Evolutionary conservation across 2,888 invertebrate species (phyloP).

Genomic region (Stenolophus ochropezus): DNA sequence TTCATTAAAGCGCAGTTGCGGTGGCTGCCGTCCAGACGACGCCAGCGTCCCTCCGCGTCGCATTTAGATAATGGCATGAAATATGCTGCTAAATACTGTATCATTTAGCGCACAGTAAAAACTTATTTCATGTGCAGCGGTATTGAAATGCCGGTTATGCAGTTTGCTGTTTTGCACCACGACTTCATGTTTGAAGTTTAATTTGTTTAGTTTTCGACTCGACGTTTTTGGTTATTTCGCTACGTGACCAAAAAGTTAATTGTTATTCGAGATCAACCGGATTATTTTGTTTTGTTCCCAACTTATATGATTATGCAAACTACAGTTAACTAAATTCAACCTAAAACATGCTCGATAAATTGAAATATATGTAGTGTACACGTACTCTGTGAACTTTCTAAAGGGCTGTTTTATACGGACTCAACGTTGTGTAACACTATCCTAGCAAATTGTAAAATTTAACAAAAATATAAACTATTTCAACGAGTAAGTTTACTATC

Average conservation of each 20-base stretch:
- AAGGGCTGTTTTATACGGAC: background rate
- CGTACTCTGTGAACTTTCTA: background rate
- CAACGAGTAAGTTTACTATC: too few species aligned
- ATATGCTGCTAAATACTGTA: conserved; percentile 57
- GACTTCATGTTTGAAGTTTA: conserved; percentile 28
- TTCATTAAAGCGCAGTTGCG: conserved; percentile 46
- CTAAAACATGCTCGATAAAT: conserved; percentile 1
- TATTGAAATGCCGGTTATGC: conserved; percentile 25
- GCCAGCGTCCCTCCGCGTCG: conserved; percentile 31
- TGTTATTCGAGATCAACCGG: conserved; percentile 22
- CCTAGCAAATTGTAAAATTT: too few species aligned
- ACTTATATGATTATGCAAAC: conserved; percentile 20
- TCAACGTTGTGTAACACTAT: too few species aligned
- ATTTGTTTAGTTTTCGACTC: conserved; percentile 37
- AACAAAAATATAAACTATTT: too few species aligned
- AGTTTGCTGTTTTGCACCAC: conserved; percentile 10
- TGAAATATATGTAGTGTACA: conserved; percentile 4
- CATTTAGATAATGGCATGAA: conserved; percentile 57
- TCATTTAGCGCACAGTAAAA: conserved; percentile 38
- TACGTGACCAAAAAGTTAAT: conserved; percentile 41
- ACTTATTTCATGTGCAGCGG: conserved; percentile 20
- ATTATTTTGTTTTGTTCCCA: conserved; percentile 13
- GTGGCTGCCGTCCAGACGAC: conserved; percentile 46
- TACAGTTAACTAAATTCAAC: background rate
- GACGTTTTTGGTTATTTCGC: conserved; percentile 27